These are phyloP conservation scores for Chloroceryle inda DNA, from an alignment of 2,797 vertebrate species.

Conservation along the genomic window DNA sequence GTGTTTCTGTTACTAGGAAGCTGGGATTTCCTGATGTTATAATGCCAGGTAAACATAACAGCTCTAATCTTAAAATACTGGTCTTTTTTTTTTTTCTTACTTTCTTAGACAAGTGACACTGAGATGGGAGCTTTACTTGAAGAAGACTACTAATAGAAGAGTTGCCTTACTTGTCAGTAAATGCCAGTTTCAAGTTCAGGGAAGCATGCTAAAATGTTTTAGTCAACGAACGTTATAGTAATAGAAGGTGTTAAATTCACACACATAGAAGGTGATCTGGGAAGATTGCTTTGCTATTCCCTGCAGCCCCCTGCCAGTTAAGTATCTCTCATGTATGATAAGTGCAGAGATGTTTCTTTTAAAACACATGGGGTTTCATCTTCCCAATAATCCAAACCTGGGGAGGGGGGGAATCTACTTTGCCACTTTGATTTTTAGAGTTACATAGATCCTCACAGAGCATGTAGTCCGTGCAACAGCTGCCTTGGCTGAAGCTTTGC, in stretches of 20 bases:
- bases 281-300: not conserved
- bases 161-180: not conserved
- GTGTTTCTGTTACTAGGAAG: constrained; percentile 90
- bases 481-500: not conserved
- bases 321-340: not conserved
- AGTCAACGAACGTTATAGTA: not conserved
- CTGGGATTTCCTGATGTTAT: constrained; percentile 95
- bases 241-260: not conserved
- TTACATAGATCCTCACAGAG: not conserved
- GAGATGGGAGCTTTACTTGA: not conserved
- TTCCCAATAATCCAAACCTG: not conserved
- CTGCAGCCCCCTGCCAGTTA: accelerated
- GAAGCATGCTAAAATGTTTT: not conserved
- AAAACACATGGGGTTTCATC: not conserved
- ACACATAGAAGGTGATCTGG: not conserved
- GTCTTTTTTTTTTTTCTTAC: not conserved
- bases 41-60: constrained; percentile 88
- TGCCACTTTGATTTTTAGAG: not conserved
- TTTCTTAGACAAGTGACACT: not conserved
- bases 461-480: accelerated
- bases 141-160: not conserved
- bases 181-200: not conserved
- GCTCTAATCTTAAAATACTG: not conserved
- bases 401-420: not conserved
- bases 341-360: not conserved